Conservation (phyloP, 2,888 invertebrate genomes). For the Cistogaster globosa region DNA sequence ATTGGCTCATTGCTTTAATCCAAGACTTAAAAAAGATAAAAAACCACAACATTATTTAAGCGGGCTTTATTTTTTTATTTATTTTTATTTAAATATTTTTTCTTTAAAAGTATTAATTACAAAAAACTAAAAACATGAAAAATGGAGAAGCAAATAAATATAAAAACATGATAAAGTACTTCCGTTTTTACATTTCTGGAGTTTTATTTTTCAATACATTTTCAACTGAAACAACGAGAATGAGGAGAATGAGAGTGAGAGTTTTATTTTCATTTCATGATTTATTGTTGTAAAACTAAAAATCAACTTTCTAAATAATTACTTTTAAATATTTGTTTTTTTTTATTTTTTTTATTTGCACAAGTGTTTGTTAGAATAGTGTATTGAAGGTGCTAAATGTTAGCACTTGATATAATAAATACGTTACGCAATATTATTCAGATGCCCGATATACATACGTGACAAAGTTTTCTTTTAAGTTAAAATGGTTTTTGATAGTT, state of each 20-base stretch:
- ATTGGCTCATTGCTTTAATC: constrained; percentile 28
- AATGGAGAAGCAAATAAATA: constrained; percentile 15
- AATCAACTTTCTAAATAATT: constrained; percentile 22
- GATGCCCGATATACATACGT: too few relatives aligned
- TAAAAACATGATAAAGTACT: constrained; percentile 64
- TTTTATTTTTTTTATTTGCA: too few relatives aligned
- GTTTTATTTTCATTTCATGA: constrained; percentile 28
- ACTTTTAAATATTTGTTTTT: neutral
- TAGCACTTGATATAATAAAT: too few relatives aligned
- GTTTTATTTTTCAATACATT: constrained; percentile 16
- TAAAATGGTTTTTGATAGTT: too few relatives aligned
- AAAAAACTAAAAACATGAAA: constrained; percentile 43
- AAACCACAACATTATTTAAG: constrained; percentile 34
- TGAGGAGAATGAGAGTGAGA: constrained; percentile 26
- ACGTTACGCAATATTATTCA: too few relatives aligned
- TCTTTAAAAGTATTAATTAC: constrained; percentile 51
- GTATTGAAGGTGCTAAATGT: too few relatives aligned
- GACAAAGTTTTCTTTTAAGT: too few relatives aligned
- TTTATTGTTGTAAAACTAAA: constrained; percentile 37
- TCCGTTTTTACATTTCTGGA: constrained; percentile 43
- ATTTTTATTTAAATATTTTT: constrained; percentile 5
- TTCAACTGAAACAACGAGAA: constrained; percentile 41
- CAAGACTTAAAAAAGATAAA: constrained; percentile 31
- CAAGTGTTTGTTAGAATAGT: too few relatives aligned
- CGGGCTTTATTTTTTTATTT: constrained; percentile 31